Conservation (phyloP, 92 coral and sea anemone species). For the Siderastrea radians region DNA sequence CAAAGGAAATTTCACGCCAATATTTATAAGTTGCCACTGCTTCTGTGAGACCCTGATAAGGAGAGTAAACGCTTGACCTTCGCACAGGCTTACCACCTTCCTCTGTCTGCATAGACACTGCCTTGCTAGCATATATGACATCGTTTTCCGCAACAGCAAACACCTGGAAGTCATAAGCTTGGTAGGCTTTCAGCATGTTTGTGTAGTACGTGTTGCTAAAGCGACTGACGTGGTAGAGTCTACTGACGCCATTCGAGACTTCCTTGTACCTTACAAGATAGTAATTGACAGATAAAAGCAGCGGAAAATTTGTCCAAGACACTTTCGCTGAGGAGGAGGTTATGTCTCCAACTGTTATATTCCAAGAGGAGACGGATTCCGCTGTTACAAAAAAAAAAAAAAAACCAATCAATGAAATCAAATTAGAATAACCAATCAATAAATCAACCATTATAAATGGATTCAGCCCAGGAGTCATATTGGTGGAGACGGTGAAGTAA, state of each 20-base stretch:
- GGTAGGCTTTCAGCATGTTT: not conserved
- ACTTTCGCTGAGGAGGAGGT: conserved; percentile 4
- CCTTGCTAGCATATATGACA: conserved; percentile 7
- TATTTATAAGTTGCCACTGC: no score
- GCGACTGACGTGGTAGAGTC: not conserved
- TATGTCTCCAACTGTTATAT: not conserved
- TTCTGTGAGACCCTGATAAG: not conserved
- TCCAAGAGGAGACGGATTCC: not conserved
- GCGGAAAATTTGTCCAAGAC: conserved; percentile 4
- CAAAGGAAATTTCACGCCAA: no score
- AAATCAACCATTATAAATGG: no score
- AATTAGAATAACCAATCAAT: no score
- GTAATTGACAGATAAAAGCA: not conserved
- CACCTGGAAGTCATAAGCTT: not conserved
- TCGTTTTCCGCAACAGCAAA: not conserved
- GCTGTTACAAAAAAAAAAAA: no score
- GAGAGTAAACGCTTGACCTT: not conserved
- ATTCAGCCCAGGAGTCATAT: no score
- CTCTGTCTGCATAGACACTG: not conserved
- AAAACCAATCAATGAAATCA: no score
- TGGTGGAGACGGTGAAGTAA: no score
- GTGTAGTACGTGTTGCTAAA: not conserved
- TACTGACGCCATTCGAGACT: not conserved
- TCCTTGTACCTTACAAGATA: conserved; percentile 22
- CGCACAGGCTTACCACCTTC: not conserved